phyloP scores from a whole-genome alignment of 2,113 vertebrate genomes.

The Piprites chloris region DNA sequence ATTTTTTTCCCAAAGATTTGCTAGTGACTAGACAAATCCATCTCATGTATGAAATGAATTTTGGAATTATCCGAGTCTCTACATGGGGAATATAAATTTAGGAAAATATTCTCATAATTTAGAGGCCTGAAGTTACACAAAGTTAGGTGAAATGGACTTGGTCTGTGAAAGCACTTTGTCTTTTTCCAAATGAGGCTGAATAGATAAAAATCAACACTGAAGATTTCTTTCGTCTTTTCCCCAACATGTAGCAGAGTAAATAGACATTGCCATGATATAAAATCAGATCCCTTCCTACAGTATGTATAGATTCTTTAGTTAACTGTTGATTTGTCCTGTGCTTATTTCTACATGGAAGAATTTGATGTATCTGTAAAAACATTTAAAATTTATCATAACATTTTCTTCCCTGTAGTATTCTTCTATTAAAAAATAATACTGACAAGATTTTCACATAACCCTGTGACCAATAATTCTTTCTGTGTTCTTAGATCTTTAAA shows the following conservation, averaged over 20 bases:
- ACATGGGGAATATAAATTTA: rapidly evolving
- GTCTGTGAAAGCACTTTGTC: background rate
- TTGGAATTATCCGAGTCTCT: background rate
- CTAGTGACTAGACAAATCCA: background rate
- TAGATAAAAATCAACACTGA: background rate
- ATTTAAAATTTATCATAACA: background rate
- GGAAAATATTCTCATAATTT: background rate
- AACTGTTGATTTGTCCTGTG: rapidly evolving
- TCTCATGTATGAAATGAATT: background rate
- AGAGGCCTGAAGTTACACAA: background rate
- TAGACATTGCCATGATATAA: background rate
- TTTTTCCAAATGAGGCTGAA: background rate
- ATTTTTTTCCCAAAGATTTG: background rate
- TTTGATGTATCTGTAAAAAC: background rate
- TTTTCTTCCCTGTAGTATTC: background rate
- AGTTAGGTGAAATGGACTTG: background rate
- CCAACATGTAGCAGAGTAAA: background rate
- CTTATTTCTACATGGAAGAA: background rate
- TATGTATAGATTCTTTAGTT: background rate
- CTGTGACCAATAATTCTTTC: background rate
- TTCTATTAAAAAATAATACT: background rate
- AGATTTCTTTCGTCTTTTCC: background rate
- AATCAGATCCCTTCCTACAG: background rate
- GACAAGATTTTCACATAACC: background rate
- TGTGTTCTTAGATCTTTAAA: background rate